A percentile compares a stretch with the other conserved stretches of the same genome.
Conservation (phyloP, 2,797 vertebrate species). For the Hydrophis major region DNA sequence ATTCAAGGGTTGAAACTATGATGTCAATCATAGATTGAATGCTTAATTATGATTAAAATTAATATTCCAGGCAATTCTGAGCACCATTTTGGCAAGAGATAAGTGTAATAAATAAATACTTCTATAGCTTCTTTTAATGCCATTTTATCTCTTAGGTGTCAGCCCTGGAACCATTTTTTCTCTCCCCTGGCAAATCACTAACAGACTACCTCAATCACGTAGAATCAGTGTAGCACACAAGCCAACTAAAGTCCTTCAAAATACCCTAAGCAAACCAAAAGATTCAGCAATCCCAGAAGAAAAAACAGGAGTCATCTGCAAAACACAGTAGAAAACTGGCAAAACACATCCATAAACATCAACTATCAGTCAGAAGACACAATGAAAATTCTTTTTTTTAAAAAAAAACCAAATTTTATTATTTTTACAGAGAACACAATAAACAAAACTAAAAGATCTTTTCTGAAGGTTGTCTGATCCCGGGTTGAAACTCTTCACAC, state of each 20-base stretch:
- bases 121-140: background rate
- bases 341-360: background rate
- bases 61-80: background rate
- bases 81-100: background rate
- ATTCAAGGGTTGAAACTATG: background rate
- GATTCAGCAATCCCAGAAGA: background rate
- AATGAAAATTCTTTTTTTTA: background rate
- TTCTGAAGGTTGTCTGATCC: too few relatives aligned
- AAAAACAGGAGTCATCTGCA: background rate
- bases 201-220: background rate
- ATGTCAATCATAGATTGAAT: background rate
- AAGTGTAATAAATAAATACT: background rate
- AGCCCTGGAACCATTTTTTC: too few relatives aligned
- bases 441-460: too few relatives aligned
- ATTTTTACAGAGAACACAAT: too few relatives aligned
- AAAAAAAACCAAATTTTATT: too few relatives aligned
- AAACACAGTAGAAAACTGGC: background rate
- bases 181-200: background rate
- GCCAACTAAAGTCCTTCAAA: background rate
- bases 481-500: too few relatives aligned
- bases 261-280: background rate
- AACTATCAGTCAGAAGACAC: background rate
- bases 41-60: background rate
- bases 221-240: background rate
- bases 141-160: background rate